Percentiles rank a stretch among this genome's conserved stretches.
These are phyloP conservation scores for Torymus auratus DNA, from an alignment of 2,888 invertebrate genomes.

Conservation along the genomic window DNA sequence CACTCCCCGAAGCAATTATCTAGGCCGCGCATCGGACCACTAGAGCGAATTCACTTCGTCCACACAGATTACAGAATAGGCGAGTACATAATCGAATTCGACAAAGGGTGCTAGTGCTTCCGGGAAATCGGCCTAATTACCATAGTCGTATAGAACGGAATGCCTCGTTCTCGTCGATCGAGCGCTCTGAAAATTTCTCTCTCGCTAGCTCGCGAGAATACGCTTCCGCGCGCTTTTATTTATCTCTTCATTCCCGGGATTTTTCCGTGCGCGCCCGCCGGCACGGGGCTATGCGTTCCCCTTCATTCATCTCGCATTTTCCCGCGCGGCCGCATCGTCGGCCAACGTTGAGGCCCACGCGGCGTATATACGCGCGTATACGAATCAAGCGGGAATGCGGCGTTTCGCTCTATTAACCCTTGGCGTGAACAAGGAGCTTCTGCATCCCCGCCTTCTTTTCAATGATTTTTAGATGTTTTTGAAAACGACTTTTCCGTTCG, in stretches of 20 bases:
- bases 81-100: neutral
- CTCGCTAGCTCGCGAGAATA: neutral
- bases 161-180: conserved; percentile 4
- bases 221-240: conserved; percentile 34
- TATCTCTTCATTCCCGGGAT: conserved; percentile 47
- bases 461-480: no score
- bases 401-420: no score
- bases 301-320: conserved; percentile 43
- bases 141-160: conserved; percentile 15
- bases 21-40: no score
- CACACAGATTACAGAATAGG: no score
- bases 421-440: no score
- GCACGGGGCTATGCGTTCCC: neutral
- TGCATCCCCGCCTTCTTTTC: no score
- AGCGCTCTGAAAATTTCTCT: conserved; percentile 9
- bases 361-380: neutral
- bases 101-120: neutral
- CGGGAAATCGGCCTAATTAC: conserved; percentile 36
- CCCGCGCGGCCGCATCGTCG: conserved; percentile 1
- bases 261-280: conserved; percentile 5
- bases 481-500: no score
- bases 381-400: no score
- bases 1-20: no score
- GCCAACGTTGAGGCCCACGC: neutral
- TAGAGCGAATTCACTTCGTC: no score